Evolutionary conservation across 2,888 invertebrate genomes (phyloP).

Genomic region (Drymonia ruficornis): DNA sequence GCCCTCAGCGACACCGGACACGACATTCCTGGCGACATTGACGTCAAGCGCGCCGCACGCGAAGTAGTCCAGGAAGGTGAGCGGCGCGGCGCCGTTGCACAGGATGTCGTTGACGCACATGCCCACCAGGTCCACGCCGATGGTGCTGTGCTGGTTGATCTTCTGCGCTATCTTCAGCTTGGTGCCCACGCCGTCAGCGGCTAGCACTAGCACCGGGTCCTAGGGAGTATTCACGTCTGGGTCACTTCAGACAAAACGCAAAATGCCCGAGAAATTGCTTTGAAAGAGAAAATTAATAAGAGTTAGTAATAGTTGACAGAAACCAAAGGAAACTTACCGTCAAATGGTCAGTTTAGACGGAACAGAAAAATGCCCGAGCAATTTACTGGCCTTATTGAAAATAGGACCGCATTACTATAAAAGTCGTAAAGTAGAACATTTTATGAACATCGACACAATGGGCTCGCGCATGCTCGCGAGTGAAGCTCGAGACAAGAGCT

Average conservation of each 20-base stretch:
- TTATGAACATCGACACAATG: no score
- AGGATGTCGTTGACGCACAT: conserved; percentile 99
- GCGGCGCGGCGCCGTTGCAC: conserved; percentile 97
- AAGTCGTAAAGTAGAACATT: no score
- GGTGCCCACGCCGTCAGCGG: conserved; percentile 99
- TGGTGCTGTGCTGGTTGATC: conserved; percentile 89
- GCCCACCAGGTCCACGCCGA: conserved; percentile 98
- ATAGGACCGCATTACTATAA: no score
- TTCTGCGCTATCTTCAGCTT: conserved; percentile 96
- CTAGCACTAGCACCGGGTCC: conserved; percentile 96
- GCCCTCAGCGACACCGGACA: conserved; percentile 93
- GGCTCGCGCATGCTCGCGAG: no score
- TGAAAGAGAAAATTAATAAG: no score
- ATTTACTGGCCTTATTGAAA: no score
- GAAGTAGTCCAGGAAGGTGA: conserved; percentile 98
- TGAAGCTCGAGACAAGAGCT: no score
- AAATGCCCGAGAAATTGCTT: not conserved
- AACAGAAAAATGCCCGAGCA: no score
- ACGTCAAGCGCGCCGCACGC: conserved; percentile 94
- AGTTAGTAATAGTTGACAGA: no score
- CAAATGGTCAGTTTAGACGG: no score
- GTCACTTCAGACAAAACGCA: not conserved
- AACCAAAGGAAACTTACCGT: no score
- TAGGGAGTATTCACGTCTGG: conserved; percentile 22
- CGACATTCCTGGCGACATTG: conserved; percentile 87